Percentiles rank a stretch among this genome's conserved stretches.
Evolutionary conservation across 2,113 vertebrate species (phyloP).

Genomic region (Hypomesus transpacificus): DNA sequence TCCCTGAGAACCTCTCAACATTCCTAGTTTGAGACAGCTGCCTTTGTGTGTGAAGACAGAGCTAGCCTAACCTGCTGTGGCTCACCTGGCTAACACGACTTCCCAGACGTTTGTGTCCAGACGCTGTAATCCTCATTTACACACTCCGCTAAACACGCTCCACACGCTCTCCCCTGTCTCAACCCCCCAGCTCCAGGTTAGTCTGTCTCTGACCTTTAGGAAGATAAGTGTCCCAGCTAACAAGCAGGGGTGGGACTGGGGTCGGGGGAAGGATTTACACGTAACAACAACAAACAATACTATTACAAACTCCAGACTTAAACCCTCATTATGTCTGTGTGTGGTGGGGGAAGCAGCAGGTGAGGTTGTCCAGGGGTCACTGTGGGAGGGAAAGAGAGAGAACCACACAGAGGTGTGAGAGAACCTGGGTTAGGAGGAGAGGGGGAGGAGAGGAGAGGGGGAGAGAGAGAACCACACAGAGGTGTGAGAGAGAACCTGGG

Average conservation of each 20-base stretch:
- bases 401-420: too few relatives aligned
- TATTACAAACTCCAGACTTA: background rate
- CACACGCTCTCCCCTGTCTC: slow-evolving; percentile 2
- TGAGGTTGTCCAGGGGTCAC: background rate
- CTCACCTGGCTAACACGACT: too few relatives aligned
- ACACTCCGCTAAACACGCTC: background rate
- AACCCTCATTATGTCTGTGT: too few relatives aligned
- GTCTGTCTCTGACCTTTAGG: slow-evolving; percentile 5
- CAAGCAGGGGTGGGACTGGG: background rate
- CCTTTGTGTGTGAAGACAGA: too few relatives aligned
- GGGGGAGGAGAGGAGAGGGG: background rate
- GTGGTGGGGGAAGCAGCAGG: background rate
- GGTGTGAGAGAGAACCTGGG: background rate
- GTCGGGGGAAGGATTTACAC: background rate
- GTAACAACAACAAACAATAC: background rate
- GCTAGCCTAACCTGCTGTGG: too few relatives aligned
- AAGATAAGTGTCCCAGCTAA: background rate
- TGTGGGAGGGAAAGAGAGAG: background rate
- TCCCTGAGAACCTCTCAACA: too few relatives aligned
- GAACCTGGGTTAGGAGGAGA: background rate
- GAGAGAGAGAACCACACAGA: background rate
- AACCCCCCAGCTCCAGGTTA: slow-evolving; percentile 12
- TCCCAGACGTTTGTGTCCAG: slow-evolving; percentile 15
- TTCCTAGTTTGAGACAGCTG: too few relatives aligned
- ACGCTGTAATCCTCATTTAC: slow-evolving; percentile 39